Percentiles rank a stretch among this genome's conserved stretches.
These are phyloP conservation scores for Halictus rubicundus DNA, from an alignment of 1,140 invertebrate species.

Conservation along the genomic window DNA sequence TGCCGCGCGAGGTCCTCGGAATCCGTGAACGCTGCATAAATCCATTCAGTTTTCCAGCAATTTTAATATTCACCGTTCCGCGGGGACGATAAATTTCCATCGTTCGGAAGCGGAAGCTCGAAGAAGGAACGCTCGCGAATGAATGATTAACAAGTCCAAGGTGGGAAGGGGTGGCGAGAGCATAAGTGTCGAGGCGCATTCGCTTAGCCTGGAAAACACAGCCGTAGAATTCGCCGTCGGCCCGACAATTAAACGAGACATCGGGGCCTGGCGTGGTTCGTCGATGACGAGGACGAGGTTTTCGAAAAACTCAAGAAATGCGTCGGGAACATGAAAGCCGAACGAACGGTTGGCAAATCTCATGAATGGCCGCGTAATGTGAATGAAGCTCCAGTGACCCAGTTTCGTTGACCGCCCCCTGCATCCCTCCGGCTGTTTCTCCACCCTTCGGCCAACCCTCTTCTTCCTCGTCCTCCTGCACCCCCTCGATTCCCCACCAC, in stretches of 20 bases:
- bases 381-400: constrained; percentile 80
- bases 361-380: constrained; percentile 81
- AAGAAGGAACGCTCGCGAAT: background rate
- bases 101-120: background rate
- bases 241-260: background rate
- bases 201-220: constrained; percentile 6
- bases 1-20: too few relatives aligned
- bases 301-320: constrained; percentile 49
- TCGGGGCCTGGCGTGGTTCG: too few relatives aligned
- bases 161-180: too few relatives aligned
- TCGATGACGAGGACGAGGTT: constrained; percentile 5
- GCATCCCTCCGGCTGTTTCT: constrained; percentile 27
- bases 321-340: constrained; percentile 68
- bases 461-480: too few relatives aligned
- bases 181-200: background rate
- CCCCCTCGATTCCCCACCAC: constrained; percentile 32
- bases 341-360: constrained; percentile 79
- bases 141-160: background rate
- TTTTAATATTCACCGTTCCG: too few relatives aligned
- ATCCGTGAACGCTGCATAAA: too few relatives aligned
- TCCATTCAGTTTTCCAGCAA: too few relatives aligned
- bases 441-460: constrained; percentile 30
- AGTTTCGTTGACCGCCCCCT: constrained; percentile 68
- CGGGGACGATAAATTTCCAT: too few relatives aligned
- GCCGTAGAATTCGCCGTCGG: background rate